A percentile compares a stretch with the other conserved stretches of the same genome.
phyloP scores from a whole-genome alignment of 2,797 vertebrate species.

The Chrysocyon brachyurus region DNA sequence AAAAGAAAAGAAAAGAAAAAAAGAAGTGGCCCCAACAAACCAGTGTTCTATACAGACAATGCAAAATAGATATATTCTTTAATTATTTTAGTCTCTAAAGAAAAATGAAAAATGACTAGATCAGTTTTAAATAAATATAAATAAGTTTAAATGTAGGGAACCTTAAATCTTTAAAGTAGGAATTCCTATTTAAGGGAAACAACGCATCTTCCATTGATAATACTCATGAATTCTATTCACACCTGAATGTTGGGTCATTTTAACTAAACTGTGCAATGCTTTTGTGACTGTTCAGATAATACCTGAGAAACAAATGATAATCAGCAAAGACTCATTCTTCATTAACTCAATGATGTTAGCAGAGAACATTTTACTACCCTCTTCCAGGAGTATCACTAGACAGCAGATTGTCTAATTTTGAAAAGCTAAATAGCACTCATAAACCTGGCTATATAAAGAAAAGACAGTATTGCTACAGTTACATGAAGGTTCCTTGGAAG shows the following conservation, averaged over 20 bases:
- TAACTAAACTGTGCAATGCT: neutral
- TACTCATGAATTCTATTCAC: neutral
- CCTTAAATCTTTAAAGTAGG: neutral
- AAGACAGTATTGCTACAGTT: neutral
- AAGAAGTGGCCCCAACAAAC: neutral
- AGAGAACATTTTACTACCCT: neutral
- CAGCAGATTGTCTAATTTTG: slow-evolving; percentile 25
- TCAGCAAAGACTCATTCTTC: slow-evolving; percentile 17
- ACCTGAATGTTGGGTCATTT: slow-evolving; percentile 5
- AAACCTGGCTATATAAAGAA: neutral
- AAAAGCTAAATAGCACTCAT: neutral
- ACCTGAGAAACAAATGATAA: neutral
- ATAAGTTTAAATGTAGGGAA: neutral
- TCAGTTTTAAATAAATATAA: slow-evolving; percentile 25
- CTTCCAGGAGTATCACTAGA: neutral
- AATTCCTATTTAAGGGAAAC: neutral
- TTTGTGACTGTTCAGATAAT: neutral
- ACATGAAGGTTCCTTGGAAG: neutral
- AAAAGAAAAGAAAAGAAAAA: neutral
- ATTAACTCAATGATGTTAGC: slow-evolving; percentile 11
- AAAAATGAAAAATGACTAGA: slow-evolving; percentile 26
- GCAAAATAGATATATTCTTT: slow-evolving; percentile 33
- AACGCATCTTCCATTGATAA: neutral
- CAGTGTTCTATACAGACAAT: neutral
- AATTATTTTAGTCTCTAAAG: slow-evolving; percentile 33